phyloP scores from a whole-genome alignment of 2,797 vertebrate species.

The Nasua narica region DNA sequence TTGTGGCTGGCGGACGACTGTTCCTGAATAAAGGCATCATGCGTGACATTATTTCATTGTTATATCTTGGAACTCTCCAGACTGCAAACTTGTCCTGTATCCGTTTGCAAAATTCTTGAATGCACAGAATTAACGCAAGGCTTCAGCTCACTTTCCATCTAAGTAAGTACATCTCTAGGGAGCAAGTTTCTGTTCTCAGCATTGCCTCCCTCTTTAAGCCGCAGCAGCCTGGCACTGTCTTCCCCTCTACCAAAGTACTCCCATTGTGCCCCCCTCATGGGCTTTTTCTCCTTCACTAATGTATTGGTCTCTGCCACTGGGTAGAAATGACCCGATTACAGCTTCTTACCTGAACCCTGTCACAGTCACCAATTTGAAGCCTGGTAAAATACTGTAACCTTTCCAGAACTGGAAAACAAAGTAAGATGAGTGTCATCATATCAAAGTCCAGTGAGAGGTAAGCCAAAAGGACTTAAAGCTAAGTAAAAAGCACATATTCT shows the following conservation, averaged over 20 bases:
- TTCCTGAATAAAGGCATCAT: background rate
- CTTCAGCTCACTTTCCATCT: background rate
- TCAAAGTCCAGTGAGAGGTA: background rate
- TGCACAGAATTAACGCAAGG: background rate
- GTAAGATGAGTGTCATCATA: background rate
- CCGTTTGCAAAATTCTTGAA: background rate
- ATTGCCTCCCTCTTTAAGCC: background rate
- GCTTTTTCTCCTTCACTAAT: background rate
- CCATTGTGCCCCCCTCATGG: background rate
- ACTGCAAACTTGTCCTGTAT: background rate
- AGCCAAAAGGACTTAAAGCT: background rate
- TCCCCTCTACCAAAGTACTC: background rate
- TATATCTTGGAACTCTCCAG: background rate
- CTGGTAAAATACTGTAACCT: slow-evolving; percentile 80
- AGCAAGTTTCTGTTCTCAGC: background rate
- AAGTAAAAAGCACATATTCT: background rate
- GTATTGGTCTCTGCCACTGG: background rate
- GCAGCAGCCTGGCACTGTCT: background rate
- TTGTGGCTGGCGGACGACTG: background rate
- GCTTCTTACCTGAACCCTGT: slow-evolving; percentile 81
- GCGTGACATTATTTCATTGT: background rate
- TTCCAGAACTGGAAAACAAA: slow-evolving; percentile 81
- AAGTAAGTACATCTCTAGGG: background rate
- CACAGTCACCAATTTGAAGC: slow-evolving; percentile 77
- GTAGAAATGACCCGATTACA: background rate